phyloP scores from a whole-genome alignment of 2,113 vertebrate genomes.

The Ceuthmochares aereus region DNA sequence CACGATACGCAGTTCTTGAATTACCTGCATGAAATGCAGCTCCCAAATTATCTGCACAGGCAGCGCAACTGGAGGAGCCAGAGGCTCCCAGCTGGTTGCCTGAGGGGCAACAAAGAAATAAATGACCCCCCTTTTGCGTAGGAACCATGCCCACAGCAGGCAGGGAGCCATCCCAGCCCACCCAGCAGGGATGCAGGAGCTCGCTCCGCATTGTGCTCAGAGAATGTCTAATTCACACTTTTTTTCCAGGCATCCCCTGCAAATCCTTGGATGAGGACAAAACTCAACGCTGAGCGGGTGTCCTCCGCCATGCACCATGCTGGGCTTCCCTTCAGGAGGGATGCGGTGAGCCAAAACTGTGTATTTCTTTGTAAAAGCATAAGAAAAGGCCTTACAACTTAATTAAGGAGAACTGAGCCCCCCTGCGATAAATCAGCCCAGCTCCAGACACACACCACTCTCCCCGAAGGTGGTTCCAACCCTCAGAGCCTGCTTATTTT shows the following conservation, averaged over 20 bases:
- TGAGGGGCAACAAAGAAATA: neutral
- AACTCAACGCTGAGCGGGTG: constrained; percentile 23
- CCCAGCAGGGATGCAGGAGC: neutral
- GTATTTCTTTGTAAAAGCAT: neutral
- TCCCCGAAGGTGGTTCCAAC: rapidly evolving
- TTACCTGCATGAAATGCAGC: too few relatives aligned
- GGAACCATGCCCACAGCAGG: neutral
- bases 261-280: constrained; percentile 40
- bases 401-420: neutral
- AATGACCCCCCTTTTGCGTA: neutral
- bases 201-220: neutral
- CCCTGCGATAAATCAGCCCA: neutral
- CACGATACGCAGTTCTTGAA: neutral
- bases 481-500: neutral
- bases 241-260: constrained; percentile 18
- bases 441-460: neutral
- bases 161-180: neutral
- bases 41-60: neutral
- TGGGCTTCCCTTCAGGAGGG: constrained; percentile 24
- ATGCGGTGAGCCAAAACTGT: neutral
- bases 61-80: neutral
- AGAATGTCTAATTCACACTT: constrained; percentile 45
- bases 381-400: neutral
- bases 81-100: neutral
- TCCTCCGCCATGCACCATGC: neutral